Base-by-base conservation (phyloP, 2,888 invertebrate species). In the Cheilosia impressa region DNA sequence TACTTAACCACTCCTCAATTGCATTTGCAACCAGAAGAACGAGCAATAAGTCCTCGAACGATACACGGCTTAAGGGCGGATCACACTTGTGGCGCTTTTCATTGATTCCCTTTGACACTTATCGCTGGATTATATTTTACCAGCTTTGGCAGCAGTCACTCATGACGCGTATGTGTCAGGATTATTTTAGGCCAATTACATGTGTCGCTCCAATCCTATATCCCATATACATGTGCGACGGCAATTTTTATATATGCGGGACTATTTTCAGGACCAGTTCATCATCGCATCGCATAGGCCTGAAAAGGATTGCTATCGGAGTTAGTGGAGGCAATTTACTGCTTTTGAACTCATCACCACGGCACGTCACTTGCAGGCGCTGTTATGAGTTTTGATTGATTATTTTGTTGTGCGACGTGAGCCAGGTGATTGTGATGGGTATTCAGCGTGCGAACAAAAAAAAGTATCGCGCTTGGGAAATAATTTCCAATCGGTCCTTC, bases 81-180 rank as follows among this genome's bases (percentile, higher is more conserved):
- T 77, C 31, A 63, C 78, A 68, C 83, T 84, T 60, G 69, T 38
- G 62, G 34, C 34, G 75, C 65, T 76, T 27, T 71, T 80, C 79
- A 84, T 38, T 80, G 75, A 84, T 80, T 84, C 80, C 65, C 58
- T 84, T 80, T 84, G 84, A 84, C 65, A 66, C 69, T 80, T 71
- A 80, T 71, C n/a, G n/a, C 69, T 60, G 71, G 80, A 80, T 84
- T 66, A 84, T 60, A 24, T 62, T 82, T 27, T 24, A 62, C 58
- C 53, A 58, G 73, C 52, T 78, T 73, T 69, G 78, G 47, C 17
- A 19, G 47, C 77, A 66, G 66, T 58, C 77, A 47, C 72, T 83
- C 69, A 75, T 83, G 62, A 19, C 38, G 50, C 15, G 43, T 69
- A 19, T 68, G 57, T 68, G 71, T 34, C 27, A 15, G 69, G 53